Conservation (phyloP, 2,797 vertebrate species). For the Crax fasciolata region DNA sequence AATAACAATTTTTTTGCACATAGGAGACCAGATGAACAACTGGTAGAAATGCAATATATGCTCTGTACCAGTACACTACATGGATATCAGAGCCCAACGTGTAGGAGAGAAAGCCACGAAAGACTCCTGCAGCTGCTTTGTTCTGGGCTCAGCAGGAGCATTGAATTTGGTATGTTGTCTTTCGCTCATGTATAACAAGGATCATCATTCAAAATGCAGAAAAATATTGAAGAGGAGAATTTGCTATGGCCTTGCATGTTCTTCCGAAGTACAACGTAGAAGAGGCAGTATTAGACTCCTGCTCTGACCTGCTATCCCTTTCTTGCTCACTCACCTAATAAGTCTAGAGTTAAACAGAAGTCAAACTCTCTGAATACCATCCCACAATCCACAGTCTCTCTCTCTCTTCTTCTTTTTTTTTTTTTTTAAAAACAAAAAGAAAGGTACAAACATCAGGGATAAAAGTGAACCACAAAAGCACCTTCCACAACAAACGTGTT, state of each 20-base stretch:
- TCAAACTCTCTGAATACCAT: background rate
- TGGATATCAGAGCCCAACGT: background rate
- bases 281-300: background rate
- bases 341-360: background rate
- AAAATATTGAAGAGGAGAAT: background rate
- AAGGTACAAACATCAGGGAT: background rate
- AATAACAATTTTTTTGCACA: background rate
- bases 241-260: background rate
- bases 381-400: background rate
- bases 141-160: background rate
- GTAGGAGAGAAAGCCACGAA: background rate
- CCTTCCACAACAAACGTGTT: background rate
- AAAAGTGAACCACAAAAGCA: background rate
- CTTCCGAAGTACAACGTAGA: background rate
- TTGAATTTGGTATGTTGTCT: background rate
- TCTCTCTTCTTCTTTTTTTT: background rate
- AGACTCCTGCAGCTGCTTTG: background rate
- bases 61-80: accelerated
- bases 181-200: background rate
- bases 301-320: background rate
- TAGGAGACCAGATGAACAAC: background rate
- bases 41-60: background rate
- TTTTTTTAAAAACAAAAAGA: background rate
- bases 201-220: background rate
- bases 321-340: background rate